Percentiles rank a stretch among this genome's conserved stretches.
Conservation (phyloP, 1,140 invertebrate genomes). For the Gonioctena quinquepunctata region DNA sequence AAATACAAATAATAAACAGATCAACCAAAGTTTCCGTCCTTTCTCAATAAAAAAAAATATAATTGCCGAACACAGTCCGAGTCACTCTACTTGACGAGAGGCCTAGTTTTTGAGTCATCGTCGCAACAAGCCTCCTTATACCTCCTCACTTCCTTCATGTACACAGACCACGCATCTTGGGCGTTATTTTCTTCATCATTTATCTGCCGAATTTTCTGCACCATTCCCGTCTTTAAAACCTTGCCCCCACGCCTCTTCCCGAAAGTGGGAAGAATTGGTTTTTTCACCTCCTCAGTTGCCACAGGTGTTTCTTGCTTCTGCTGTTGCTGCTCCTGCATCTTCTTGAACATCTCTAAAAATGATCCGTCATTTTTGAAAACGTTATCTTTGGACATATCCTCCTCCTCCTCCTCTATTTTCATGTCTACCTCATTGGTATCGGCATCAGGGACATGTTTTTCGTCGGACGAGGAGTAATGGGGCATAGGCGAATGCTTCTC, state of each 20-base stretch:
- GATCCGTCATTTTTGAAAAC: conserved; percentile 84
- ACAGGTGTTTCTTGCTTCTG: conserved; percentile 42
- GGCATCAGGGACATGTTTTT: conserved; percentile 15
- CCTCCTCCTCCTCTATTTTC: conserved; percentile 45
- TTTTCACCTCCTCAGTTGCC: conserved; percentile 42
- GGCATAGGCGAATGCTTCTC: conserved; percentile 2
- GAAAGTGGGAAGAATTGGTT: conserved; percentile 68
- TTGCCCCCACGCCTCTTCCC: conserved; percentile 84
- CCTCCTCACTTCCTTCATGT: conserved; percentile 90
- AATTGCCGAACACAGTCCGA: no score
- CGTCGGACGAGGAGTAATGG: conserved; percentile 16
- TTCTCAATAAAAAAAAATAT: no score
- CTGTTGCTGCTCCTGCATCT: conserved; percentile 72
- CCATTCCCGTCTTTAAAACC: conserved; percentile 85
- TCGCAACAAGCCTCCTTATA: conserved; percentile 90
- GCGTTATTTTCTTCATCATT: conserved; percentile 68
- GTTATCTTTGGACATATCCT: conserved; percentile 44
- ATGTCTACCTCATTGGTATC: conserved; percentile 32
- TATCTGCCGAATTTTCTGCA: conserved; percentile 78
- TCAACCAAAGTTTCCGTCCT: no score
- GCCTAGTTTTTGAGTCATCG: conserved; percentile 88
- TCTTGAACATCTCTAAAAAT: conserved; percentile 88
- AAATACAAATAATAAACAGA: no score
- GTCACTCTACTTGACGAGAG: conserved; percentile 77
- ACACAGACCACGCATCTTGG: conserved; percentile 89